Conservation (phyloP, 2,888 invertebrate genomes). For the Arrhopalites spinosus region DNA sequence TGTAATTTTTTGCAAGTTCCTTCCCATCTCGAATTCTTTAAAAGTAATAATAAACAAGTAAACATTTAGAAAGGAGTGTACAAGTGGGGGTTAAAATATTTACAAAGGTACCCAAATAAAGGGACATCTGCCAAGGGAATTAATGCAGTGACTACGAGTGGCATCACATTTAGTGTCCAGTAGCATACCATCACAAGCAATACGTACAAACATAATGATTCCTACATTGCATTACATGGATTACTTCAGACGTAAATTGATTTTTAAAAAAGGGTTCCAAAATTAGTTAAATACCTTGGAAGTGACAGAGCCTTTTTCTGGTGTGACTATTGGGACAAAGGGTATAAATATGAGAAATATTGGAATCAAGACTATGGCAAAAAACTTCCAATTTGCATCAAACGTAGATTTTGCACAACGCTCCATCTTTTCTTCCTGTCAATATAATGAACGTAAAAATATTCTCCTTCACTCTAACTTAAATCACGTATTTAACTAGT, state of each 20-base stretch:
- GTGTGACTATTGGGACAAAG: neutral
- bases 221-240: neutral
- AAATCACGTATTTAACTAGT: no score
- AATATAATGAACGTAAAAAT: no score
- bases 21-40: neutral
- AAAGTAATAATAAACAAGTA: neutral
- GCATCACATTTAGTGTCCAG: neutral
- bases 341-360: neutral
- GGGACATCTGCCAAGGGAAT: neutral
- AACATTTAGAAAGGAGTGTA: neutral
- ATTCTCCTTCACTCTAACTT: no score
- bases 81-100: no score
- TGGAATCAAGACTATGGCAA: neutral
- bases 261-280: no score
- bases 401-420: neutral
- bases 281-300: neutral
- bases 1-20: neutral
- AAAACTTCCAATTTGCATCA: constrained; percentile 1
- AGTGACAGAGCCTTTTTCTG: neutral
- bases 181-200: neutral
- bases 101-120: neutral
- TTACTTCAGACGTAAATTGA: no score
- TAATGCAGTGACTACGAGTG: neutral
- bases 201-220: neutral
- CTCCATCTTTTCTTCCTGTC: neutral